phyloP scores from a whole-genome alignment of 2,888 invertebrate species.

The Melinaea menophilus region DNA sequence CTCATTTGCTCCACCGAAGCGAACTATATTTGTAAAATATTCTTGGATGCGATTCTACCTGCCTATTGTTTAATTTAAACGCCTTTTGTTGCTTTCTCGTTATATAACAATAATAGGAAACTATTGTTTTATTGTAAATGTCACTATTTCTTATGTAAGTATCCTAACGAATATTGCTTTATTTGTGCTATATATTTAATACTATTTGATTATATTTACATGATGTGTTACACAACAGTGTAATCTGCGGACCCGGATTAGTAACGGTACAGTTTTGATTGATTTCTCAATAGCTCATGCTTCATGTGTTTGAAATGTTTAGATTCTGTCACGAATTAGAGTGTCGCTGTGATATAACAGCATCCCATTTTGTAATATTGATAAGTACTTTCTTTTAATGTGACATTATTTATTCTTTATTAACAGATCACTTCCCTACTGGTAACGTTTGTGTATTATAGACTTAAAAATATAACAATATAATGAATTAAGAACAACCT shows the following conservation, averaged over 20 bases:
- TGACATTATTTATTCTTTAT: too few species aligned
- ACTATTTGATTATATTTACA: slow-evolving; percentile 2
- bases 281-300: slow-evolving; percentile 44
- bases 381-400: not conserved
- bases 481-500: too few species aligned
- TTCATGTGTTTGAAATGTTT: slow-evolving; percentile 30
- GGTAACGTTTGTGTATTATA: too few species aligned
- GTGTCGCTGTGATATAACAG: slow-evolving; percentile 36
- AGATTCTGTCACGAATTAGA: slow-evolving; percentile 51
- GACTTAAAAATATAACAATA: too few species aligned
- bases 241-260: slow-evolving; percentile 17
- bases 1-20: slow-evolving; percentile 3
- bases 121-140: not conserved
- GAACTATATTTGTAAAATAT: slow-evolving; percentile 2
- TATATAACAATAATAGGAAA: not conserved
- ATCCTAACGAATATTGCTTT: too few species aligned
- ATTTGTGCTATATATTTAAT: too few species aligned
- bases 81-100: not conserved
- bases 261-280: slow-evolving; percentile 33
- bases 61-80: slow-evolving; percentile 1
- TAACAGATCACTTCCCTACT: too few species aligned
- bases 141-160: too few species aligned
- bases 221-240: slow-evolving; percentile 5
- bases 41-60: not conserved
- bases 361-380: not conserved